Percentiles rank a stretch among this genome's conserved stretches.
phyloP scores from a whole-genome alignment of 2,797 vertebrate species.

The Lutjanus campechanus region DNA sequence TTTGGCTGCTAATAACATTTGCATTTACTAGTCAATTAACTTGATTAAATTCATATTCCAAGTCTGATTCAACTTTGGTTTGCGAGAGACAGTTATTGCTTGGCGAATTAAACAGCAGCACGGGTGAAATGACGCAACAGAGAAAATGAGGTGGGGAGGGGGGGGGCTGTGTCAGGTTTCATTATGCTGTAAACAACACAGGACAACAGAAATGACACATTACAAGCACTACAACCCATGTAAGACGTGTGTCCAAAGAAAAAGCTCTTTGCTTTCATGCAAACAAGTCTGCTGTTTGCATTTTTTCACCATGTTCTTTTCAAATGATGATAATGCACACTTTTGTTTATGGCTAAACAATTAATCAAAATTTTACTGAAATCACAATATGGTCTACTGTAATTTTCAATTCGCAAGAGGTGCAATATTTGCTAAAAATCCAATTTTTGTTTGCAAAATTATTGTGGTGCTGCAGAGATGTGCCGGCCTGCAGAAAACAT shows the following conservation, averaged over 20 bases:
- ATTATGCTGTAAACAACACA: conserved; percentile 71
- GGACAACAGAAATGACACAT: conserved; percentile 55
- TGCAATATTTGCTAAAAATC: too few relatives aligned
- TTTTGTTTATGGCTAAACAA: background rate
- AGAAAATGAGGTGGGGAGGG: background rate
- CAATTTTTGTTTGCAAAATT: too few relatives aligned
- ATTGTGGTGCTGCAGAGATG: too few relatives aligned
- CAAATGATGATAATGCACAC: conserved; percentile 17
- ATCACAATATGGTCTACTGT: too few relatives aligned
- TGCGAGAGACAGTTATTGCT: conserved; percentile 60
- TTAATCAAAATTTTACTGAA: too few relatives aligned
- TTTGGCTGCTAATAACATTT: conserved; percentile 75
- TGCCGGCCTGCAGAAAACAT: too few relatives aligned
- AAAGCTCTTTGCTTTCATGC: background rate
- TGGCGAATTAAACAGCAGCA: conserved; percentile 62
- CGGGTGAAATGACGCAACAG: conserved; percentile 56
- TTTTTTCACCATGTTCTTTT: conserved; percentile 4
- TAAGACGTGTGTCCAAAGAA: conserved; percentile 14
- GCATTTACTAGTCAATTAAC: conserved; percentile 84
- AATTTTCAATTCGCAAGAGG: too few relatives aligned
- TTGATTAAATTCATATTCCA: conserved; percentile 80
- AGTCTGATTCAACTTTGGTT: conserved; percentile 70
- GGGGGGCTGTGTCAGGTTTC: conserved; percentile 49
- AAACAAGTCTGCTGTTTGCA: background rate
- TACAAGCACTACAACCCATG: conserved; percentile 33